Evolutionary conservation across 2,113 vertebrate species (phyloP).

Genomic region (Otocyon megalotis): DNA sequence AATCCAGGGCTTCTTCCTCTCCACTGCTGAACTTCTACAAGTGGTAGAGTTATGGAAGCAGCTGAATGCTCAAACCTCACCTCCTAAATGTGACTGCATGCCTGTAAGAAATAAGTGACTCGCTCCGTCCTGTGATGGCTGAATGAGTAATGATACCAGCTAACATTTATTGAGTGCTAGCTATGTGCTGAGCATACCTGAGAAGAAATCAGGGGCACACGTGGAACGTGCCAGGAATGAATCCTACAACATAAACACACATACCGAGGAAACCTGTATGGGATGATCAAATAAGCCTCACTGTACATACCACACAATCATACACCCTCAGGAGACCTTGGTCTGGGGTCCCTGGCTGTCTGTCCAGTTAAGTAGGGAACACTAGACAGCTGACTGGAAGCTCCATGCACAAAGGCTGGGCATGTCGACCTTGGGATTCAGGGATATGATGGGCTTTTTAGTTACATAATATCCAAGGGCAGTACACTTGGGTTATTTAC

Average conservation of each 20-base stretch:
- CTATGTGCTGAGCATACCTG: too few relatives aligned
- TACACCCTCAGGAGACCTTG: not conserved
- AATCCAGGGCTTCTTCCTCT: not conserved
- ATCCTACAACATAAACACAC: not conserved
- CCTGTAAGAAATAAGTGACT: not conserved
- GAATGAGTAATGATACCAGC: not conserved
- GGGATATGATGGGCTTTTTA: not conserved
- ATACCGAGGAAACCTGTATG: not conserved
- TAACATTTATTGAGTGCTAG: not conserved
- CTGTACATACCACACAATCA: rapidly evolving
- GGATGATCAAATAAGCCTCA: not conserved
- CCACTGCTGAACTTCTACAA: not conserved
- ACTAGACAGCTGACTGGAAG: not conserved
- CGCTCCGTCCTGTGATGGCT: not conserved
- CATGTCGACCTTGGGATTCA: not conserved
- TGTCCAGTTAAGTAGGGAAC: not conserved
- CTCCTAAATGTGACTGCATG: not conserved
- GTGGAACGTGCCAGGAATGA: not conserved
- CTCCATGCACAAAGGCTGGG: not conserved
- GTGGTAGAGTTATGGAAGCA: not conserved
- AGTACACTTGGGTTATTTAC: not conserved
- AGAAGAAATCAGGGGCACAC: not conserved
- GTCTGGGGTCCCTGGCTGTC: not conserved
- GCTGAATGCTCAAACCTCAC: not conserved
- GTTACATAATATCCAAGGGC: not conserved